Percentiles rank a stretch among this genome's conserved stretches.
phyloP scores from a whole-genome alignment of 92 coral and sea anemone species.

The Siderastrea siderea region DNA sequence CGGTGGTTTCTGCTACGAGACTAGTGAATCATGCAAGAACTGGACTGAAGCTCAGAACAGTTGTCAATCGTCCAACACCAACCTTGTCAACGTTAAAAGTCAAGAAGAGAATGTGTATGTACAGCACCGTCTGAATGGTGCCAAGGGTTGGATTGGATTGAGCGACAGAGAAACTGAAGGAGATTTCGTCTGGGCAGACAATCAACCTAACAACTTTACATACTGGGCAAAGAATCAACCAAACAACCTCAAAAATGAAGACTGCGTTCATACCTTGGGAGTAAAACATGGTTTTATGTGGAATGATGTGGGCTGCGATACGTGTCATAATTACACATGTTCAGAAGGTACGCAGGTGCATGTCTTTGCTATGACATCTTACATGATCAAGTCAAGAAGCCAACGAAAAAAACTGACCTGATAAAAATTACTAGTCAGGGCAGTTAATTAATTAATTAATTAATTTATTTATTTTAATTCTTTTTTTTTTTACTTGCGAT shows the following conservation, averaged over 20 bases:
- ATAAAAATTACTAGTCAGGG: too few relatives aligned
- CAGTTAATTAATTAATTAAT: too few relatives aligned
- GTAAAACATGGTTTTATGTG: constrained; percentile 45
- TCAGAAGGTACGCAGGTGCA: constrained; percentile 29
- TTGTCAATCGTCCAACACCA: constrained; percentile 19
- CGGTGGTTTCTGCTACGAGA: constrained; percentile 45
- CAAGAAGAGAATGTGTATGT: constrained; percentile 60
- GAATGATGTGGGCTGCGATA: constrained; percentile 71
- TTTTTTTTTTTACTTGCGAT: too few relatives aligned
- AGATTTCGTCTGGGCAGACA: constrained; percentile 53
- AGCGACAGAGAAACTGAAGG: constrained; percentile 59
- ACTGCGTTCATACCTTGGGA: constrained; percentile 76
- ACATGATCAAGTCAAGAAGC: too few relatives aligned
- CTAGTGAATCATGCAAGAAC: constrained; percentile 40
- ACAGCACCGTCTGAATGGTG: constrained; percentile 58
- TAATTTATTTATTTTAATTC: too few relatives aligned
- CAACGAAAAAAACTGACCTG: too few relatives aligned
- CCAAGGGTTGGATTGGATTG: constrained; percentile 64
- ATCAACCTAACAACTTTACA: constrained; percentile 20
- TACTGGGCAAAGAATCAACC: constrained; percentile 74
- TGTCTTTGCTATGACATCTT: too few relatives aligned
- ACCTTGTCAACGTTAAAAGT: constrained; percentile 27
- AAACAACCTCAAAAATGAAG: constrained; percentile 52
- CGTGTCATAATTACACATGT: constrained; percentile 72
- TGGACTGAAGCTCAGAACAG: constrained; percentile 51